A percentile compares a stretch with the other conserved stretches of the same genome.
These are phyloP conservation scores for Brachionus angularis DNA, from an alignment of 1,140 invertebrate genomes.

Conservation along the genomic window DNA sequence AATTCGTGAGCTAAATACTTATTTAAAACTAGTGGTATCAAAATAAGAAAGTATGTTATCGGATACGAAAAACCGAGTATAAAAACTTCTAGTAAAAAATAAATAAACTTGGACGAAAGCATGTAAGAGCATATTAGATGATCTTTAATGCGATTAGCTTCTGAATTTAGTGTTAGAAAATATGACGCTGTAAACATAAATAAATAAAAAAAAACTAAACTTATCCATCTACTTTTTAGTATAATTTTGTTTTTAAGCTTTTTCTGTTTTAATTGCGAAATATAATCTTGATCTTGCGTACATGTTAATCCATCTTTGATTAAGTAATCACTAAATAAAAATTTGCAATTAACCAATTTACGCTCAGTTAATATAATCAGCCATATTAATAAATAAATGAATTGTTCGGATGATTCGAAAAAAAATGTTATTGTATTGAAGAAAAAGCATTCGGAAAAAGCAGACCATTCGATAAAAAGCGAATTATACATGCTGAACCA, in stretches of 20 bases:
- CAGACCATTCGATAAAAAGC: no score
- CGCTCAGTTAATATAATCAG: slow-evolving; percentile 1
- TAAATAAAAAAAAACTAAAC: not conserved
- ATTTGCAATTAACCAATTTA: not conserved
- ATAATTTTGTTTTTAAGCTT: not conserved
- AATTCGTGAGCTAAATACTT: slow-evolving; percentile 11
- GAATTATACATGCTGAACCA: no score
- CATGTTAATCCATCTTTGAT: not conserved
- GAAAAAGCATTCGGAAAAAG: slow-evolving; percentile 22
- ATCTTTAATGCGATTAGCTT: not conserved
- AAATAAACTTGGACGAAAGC: not conserved
- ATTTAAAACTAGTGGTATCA: not conserved
- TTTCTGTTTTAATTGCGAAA: not conserved
- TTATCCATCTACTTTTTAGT: not conserved
- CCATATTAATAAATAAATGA: not conserved
- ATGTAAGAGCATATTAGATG: not conserved
- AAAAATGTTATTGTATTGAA: slow-evolving; percentile 17
- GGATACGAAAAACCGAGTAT: not conserved
- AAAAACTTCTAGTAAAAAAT: slow-evolving; percentile 11
- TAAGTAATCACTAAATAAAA: slow-evolving; percentile 24
- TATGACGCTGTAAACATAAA: not conserved
- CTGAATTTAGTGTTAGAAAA: not conserved
- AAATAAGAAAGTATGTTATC: slow-evolving; percentile 8
- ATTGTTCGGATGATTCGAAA: slow-evolving; percentile 10
- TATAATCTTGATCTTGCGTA: not conserved